Conservation (phyloP, 53 echinoderm and acorn worm genomes). For the Paelopatides confundens region DNA sequence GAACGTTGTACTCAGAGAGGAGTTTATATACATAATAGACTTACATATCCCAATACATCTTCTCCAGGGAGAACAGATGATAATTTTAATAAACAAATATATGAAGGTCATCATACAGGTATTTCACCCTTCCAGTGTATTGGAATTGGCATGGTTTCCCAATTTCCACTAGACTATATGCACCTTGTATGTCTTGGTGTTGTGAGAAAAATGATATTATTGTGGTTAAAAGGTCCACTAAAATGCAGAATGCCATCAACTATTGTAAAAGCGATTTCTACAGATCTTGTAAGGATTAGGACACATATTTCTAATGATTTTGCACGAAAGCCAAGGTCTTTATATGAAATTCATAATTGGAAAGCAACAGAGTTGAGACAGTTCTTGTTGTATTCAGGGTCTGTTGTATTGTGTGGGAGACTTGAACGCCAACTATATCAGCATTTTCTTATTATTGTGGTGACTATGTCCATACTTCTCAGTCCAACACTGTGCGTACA, state of each 20-base stretch:
- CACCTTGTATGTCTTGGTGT: constrained; percentile 46
- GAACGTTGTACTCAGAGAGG: constrained; percentile 49
- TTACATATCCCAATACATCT: constrained; percentile 42
- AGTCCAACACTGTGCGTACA: constrained; percentile 27
- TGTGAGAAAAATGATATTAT: not conserved
- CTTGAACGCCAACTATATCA: not conserved
- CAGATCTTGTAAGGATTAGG: not conserved
- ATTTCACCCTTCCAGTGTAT: too few relatives aligned
- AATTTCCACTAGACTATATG: constrained; percentile 27
- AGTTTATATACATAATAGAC: constrained; percentile 5
- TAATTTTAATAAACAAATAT: not conserved
- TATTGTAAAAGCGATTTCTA: not conserved
- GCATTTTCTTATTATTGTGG: not conserved
- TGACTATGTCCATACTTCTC: constrained; percentile 24
- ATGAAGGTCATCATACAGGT: constrained; percentile 36
- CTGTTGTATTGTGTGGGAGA: constrained; percentile 22
- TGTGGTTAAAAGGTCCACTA: not conserved
- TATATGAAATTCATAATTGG: constrained; percentile 44
- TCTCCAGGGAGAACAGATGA: constrained; percentile 10
- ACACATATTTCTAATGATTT: constrained; percentile 12
- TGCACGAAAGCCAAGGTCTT: constrained; percentile 30
- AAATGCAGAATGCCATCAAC: not conserved
- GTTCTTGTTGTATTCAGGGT: constrained; percentile 46
- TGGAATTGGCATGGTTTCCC: too few relatives aligned
- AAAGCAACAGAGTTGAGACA: constrained; percentile 53